A percentile compares a stretch with the other conserved stretches of the same genome.
Evolutionary conservation across 2,113 vertebrate species (phyloP).

Genomic region (Saiga tatarica): DNA sequence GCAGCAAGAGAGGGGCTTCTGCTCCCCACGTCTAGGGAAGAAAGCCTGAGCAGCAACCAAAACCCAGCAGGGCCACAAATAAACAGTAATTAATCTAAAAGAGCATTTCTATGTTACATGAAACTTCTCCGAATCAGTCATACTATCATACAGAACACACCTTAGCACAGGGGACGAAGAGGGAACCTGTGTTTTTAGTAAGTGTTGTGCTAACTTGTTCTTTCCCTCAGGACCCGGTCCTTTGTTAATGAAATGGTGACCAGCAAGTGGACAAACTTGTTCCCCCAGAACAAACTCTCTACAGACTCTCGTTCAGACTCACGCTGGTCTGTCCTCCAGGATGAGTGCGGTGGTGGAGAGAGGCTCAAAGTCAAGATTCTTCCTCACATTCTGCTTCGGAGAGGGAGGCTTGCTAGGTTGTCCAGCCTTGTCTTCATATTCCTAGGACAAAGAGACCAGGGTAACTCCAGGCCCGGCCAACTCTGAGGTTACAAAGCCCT

Average conservation of each 20-base stretch:
- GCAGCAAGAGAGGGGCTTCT: not conserved
- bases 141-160: not conserved
- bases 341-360: slow-evolving; percentile 98
- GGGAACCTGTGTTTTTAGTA: rapidly evolving
- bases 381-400: slow-evolving; percentile 93
- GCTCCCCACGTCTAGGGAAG: rapidly evolving
- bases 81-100: not conserved
- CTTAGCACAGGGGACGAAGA: rapidly evolving
- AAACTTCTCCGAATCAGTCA: not conserved
- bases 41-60: not conserved
- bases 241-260: not conserved
- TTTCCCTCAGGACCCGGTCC: not conserved
- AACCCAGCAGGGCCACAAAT: not conserved
- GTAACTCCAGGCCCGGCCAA: not conserved
- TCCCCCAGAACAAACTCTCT: not conserved
- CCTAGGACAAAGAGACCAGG: slow-evolving; percentile 81
- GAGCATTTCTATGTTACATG: not conserved
- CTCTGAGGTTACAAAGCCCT: no score
- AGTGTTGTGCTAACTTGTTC: not conserved
- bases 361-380: slow-evolving; percentile 94
- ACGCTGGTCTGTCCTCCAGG: slow-evolving; percentile 96
- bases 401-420: slow-evolving; percentile 88
- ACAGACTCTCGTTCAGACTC: slow-evolving; percentile 71
- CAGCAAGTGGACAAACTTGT: no score
- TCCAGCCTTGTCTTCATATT: slow-evolving; percentile 95